Percentiles rank a stretch among this genome's conserved stretches.
Conservation (phyloP, 2,888 invertebrate species). For the Balanococcus diminutus region DNA sequence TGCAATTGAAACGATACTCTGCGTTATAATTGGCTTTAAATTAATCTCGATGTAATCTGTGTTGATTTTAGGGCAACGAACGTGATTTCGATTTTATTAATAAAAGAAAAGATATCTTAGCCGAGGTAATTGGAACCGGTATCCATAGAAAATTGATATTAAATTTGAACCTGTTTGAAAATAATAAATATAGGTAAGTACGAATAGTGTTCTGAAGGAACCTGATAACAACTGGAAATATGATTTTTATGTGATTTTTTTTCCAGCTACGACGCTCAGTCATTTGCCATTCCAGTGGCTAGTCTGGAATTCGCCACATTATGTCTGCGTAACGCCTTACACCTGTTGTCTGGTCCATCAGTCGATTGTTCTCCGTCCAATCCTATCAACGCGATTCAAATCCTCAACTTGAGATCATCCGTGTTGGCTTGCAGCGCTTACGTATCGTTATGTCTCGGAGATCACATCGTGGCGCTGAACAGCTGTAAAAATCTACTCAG, state of each 20-base stretch:
- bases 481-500: constrained; percentile 76
- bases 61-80: constrained; percentile 65
- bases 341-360: constrained; percentile 64
- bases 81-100: constrained; percentile 67
- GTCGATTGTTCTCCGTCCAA: constrained; percentile 58
- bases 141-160: constrained; percentile 70
- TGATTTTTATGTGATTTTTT: too few relatives aligned
- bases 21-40: too few relatives aligned
- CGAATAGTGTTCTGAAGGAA: too few relatives aligned
- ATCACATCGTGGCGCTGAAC: constrained; percentile 78
- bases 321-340: constrained; percentile 83
- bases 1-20: too few relatives aligned
- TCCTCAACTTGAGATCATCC: constrained; percentile 63
- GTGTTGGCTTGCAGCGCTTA: constrained; percentile 82
- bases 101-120: constrained; percentile 67
- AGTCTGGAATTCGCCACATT: constrained; percentile 88
- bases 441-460: constrained; percentile 81
- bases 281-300: constrained; percentile 84
- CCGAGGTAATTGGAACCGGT: constrained; percentile 67
- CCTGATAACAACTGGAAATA: too few relatives aligned
- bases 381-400: constrained; percentile 51
- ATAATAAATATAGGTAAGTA: constrained; percentile 65
- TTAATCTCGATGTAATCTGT: background rate
- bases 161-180: constrained; percentile 62
- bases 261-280: constrained; percentile 69